phyloP scores from a whole-genome alignment of 2,888 invertebrate genomes.

The Platypus cylindrus region DNA sequence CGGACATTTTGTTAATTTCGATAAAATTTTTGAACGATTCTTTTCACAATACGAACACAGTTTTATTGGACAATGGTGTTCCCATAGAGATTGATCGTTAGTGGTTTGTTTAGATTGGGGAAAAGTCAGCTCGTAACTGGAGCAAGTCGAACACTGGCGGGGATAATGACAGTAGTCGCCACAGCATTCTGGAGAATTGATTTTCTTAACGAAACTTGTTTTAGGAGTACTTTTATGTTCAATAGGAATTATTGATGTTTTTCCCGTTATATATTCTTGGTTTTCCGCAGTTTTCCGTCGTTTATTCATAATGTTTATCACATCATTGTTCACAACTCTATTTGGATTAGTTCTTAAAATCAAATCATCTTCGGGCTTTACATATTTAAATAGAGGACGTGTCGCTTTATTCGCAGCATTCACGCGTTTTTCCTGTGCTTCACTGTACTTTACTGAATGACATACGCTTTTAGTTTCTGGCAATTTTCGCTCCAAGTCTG shows the following conservation, averaged over 20 bases:
- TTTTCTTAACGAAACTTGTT: constrained; percentile 6
- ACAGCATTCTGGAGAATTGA: neutral
- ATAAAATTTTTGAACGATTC: constrained; percentile 6
- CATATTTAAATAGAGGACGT: constrained; percentile 21
- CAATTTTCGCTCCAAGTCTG: constrained; percentile 13
- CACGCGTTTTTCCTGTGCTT: constrained; percentile 14
- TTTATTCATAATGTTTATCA: constrained; percentile 5
- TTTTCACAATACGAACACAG: constrained; percentile 15
- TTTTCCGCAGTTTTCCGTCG: too few relatives aligned
- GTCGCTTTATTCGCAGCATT: constrained; percentile 4
- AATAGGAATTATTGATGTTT: neutral
- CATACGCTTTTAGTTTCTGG: constrained; percentile 22
- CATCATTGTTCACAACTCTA: constrained; percentile 15
- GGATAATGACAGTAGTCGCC: constrained; percentile 9
- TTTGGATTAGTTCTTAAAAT: constrained; percentile 20
- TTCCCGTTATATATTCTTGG: neutral
- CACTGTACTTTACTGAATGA: constrained; percentile 22
- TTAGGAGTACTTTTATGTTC: constrained; percentile 4
- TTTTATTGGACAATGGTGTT: constrained; percentile 2
- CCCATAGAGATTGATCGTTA: neutral
- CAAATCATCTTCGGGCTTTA: constrained; percentile 21
- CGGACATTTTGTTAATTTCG: constrained; percentile 9
- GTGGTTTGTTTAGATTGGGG: neutral
- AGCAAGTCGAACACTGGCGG: constrained; percentile 16
- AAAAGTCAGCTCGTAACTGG: constrained; percentile 19